A percentile compares a stretch with the other conserved stretches of the same genome.
phyloP scores from a whole-genome alignment of 2,797 vertebrate genomes.

The Arctocebus calabarensis region DNA sequence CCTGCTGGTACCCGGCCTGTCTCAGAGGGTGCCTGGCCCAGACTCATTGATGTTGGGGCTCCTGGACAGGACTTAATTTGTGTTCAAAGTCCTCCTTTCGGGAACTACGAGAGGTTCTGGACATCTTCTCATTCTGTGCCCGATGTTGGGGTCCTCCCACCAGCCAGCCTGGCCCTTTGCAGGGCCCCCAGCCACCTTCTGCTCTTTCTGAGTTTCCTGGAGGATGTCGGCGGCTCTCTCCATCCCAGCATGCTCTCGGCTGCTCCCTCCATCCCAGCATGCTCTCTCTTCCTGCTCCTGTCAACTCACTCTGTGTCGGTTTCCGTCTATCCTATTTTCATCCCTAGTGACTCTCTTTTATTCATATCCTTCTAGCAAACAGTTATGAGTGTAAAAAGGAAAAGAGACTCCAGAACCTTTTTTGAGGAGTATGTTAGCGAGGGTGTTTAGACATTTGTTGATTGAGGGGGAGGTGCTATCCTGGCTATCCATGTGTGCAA shows the following conservation, averaged over 20 bases:
- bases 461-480: no score
- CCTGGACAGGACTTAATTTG: not conserved
- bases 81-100: not conserved
- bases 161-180: no score
- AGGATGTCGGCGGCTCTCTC: accelerated
- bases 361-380: not conserved
- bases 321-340: not conserved
- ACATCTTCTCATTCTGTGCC: no score
- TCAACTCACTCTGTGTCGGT: accelerated
- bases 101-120: not conserved
- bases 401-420: not conserved
- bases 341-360: not conserved
- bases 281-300: accelerated
- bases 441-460: not conserved
- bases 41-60: not conserved
- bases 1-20: not conserved
- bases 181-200: no score
- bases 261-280: accelerated
- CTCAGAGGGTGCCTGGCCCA: not conserved
- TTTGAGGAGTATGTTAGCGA: accelerated
- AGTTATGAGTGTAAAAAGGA: not conserved
- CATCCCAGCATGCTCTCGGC: accelerated
- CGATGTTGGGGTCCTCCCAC: not conserved
- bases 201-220: not conserved
- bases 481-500: not conserved